Conservation (phyloP, 1,140 invertebrate genomes). For the Melitaea cinxia region DNA sequence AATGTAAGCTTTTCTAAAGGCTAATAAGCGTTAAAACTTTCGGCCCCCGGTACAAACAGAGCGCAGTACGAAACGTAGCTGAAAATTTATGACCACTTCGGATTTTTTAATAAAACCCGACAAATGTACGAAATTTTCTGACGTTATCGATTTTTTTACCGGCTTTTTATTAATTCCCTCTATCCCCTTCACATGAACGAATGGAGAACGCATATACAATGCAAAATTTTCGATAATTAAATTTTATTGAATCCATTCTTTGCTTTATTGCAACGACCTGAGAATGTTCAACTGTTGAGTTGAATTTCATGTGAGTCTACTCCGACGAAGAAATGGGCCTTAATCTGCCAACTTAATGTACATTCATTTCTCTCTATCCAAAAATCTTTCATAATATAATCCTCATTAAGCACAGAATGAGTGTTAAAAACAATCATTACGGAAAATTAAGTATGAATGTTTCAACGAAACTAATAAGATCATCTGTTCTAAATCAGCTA, state of each 20-base stretch:
- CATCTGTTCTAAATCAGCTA: no score
- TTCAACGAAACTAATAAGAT: no score
- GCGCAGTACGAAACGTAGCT: conserved; percentile 13
- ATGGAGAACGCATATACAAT: not conserved
- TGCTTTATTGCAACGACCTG: not conserved
- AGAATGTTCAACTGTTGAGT: no score
- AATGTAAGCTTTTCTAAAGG: conserved; percentile 29
- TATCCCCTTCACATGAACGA: not conserved
- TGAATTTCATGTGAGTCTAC: no score
- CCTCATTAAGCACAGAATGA: no score
- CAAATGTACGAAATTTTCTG: conserved; percentile 25
- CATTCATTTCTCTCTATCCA: no score
- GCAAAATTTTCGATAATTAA: not conserved
- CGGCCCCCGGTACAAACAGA: conserved; percentile 30
- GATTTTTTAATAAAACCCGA: conserved; percentile 39
- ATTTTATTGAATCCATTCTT: not conserved
- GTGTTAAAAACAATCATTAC: no score
- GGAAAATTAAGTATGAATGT: no score
- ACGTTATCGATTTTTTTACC: conserved; percentile 18
- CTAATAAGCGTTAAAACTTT: conserved; percentile 33
- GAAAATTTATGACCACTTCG: conserved; percentile 30
- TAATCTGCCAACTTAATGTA: no score
- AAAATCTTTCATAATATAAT: no score
- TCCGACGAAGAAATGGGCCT: no score
- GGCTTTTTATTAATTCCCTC: conserved; percentile 21